Evolutionary conservation across 2,797 vertebrate genomes (phyloP).

Genomic region (Odontamblyopus lacepedii): DNA sequence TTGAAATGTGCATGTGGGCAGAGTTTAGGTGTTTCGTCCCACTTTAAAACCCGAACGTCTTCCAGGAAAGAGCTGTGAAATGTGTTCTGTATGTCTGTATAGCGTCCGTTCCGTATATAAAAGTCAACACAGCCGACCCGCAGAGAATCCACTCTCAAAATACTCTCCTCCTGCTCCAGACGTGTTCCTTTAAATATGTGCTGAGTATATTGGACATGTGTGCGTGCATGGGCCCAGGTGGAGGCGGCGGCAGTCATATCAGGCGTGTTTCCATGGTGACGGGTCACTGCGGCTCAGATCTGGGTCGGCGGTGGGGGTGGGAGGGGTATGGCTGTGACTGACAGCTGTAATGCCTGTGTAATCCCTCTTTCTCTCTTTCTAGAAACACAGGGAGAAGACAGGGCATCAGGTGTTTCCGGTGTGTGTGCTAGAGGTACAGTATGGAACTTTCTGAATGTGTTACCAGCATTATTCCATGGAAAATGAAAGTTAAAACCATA

Average conservation of each 20-base stretch:
- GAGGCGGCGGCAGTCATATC: conserved; percentile 46
- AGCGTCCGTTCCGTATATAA: too few species aligned
- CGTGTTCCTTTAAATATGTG: neutral
- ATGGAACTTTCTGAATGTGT: too few species aligned
- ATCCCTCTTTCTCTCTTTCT: conserved; percentile 48
- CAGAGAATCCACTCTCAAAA: too few species aligned
- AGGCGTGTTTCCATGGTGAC: conserved; percentile 71
- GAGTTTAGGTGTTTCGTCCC: too few species aligned
- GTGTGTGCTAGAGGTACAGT: neutral
- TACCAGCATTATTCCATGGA: too few species aligned
- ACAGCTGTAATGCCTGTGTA: conserved; percentile 72
- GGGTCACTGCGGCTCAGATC: conserved; percentile 57
- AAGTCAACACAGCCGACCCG: too few species aligned
- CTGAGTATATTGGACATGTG: conserved; percentile 28
- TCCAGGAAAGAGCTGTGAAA: too few species aligned
- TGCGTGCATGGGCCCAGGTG: conserved; percentile 48
- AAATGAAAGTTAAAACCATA: too few species aligned
- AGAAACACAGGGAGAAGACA: conserved; percentile 27
- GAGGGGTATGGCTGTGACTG: conserved; percentile 51
- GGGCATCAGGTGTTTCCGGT: conserved; percentile 42
- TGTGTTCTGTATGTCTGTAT: too few species aligned
- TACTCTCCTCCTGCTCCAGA: too few species aligned
- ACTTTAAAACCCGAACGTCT: too few species aligned
- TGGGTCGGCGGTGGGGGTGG: neutral
- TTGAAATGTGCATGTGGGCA: too few species aligned